These are phyloP conservation scores for Kryptopterus vitreolus DNA, from an alignment of 2,797 vertebrate species.

Conservation along the genomic window DNA sequence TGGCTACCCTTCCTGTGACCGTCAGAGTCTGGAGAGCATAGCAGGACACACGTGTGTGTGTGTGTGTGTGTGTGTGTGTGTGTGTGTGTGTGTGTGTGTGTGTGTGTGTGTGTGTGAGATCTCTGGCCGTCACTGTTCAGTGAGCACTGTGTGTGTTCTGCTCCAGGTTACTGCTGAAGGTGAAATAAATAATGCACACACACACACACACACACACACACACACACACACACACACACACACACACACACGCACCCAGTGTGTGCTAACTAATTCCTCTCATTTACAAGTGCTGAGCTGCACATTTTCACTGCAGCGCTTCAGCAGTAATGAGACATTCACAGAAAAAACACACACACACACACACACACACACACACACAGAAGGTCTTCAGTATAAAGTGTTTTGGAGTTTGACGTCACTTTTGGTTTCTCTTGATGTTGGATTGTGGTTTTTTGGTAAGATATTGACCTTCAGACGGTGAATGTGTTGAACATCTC, in stretches of 20 bases:
- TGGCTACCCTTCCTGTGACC: constrained; percentile 62
- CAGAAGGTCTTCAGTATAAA: not conserved
- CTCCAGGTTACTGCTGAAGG: constrained; percentile 55
- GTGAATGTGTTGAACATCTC: too few relatives aligned
- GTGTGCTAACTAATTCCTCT: constrained; percentile 44
- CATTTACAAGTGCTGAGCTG: constrained; percentile 44
- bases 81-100: constrained; percentile 37
- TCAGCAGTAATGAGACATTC: constrained; percentile 22
- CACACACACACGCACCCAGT: constrained; percentile 20
- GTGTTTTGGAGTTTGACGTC: too few relatives aligned
- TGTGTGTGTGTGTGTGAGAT: constrained; percentile 15
- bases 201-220: constrained; percentile 36
- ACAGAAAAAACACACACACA: not conserved
- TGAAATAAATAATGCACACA: constrained; percentile 45
- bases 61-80: constrained; percentile 29
- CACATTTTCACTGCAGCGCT: constrained; percentile 26
- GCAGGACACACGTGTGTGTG: constrained; percentile 48
- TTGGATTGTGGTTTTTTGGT: too few relatives aligned
- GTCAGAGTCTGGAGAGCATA: constrained; percentile 55
- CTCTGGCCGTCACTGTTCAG: constrained; percentile 50
- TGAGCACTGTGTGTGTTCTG: constrained; percentile 52
- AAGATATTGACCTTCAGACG: too few relatives aligned
- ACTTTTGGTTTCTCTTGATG: too few relatives aligned
- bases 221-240: constrained; percentile 21
- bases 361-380: not conserved